Conservation (phyloP, 2,113 vertebrate species). For the Lagenorhynchus albirostris region DNA sequence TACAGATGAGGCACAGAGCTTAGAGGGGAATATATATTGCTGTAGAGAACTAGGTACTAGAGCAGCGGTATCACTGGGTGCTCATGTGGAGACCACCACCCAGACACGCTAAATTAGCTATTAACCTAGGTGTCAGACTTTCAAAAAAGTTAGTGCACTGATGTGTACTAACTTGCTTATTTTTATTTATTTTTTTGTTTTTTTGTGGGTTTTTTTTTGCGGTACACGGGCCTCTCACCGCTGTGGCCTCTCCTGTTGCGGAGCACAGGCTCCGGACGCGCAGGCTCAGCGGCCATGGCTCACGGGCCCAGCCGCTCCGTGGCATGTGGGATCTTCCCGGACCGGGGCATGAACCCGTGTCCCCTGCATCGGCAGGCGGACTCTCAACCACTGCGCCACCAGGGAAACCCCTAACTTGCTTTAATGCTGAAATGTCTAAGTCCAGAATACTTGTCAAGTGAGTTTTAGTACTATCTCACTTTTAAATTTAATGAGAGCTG, state of each 20-base stretch:
- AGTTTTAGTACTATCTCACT: background rate
- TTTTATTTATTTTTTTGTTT: no score
- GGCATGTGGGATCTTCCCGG: no score
- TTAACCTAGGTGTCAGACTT: background rate
- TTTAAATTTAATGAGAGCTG: background rate
- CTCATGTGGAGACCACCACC: background rate
- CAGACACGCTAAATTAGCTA: background rate
- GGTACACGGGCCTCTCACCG: no score
- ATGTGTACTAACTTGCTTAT: background rate
- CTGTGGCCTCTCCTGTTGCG: rapidly evolving
- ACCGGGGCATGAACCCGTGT: no score
- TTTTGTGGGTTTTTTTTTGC: no score
- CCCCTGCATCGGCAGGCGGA: no score
- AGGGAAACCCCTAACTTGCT: background rate
- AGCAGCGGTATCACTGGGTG: background rate
- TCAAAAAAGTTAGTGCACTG: background rate
- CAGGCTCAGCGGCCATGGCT: no score
- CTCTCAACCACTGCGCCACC: no score
- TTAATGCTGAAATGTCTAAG: background rate
- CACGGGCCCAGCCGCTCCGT: no score
- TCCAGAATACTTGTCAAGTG: background rate
- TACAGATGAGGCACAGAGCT: constrained; percentile 3
- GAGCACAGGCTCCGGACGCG: no score
- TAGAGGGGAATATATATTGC: background rate
- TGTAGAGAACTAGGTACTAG: background rate